Conservation (phyloP, 2,888 invertebrate genomes). For the Ormyrus pomaceus region DNA sequence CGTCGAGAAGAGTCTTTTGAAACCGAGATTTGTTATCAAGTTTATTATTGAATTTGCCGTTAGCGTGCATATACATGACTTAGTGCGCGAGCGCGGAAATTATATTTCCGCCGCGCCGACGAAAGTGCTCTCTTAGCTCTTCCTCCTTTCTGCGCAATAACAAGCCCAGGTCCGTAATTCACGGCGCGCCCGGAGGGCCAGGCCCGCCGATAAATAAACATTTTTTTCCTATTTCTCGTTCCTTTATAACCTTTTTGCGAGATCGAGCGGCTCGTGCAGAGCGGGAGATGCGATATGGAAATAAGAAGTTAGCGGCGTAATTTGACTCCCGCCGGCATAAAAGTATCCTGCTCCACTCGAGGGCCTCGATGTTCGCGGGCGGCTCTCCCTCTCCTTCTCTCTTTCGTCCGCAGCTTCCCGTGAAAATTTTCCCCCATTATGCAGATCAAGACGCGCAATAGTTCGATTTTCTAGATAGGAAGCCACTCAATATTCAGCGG, state of each 20-base stretch:
- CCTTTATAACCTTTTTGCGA: not conserved
- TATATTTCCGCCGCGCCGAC: no score
- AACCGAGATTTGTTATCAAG: slow-evolving; percentile 5
- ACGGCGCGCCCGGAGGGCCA: not conserved
- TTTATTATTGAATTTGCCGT: slow-evolving; percentile 10
- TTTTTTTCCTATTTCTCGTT: not conserved
- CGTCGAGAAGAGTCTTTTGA: not conserved
- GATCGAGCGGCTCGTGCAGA: not conserved
- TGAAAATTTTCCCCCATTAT: slow-evolving; percentile 43
- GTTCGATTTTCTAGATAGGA: slow-evolving; percentile 31
- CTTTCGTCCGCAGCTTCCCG: not conserved
- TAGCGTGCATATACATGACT: not conserved
- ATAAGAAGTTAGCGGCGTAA: slow-evolving; percentile 29
- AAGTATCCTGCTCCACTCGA: slow-evolving; percentile 16
- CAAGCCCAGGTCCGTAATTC: no score
- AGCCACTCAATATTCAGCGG: slow-evolving; percentile 35
- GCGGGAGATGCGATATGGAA: slow-evolving; percentile 21
- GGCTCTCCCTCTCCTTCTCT: not conserved
- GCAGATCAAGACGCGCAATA: slow-evolving; percentile 42
- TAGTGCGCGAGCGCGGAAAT: not conserved
- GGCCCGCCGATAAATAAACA: not conserved
- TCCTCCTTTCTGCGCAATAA: not conserved
- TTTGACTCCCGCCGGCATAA: slow-evolving; percentile 12
- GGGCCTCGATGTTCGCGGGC: not conserved
- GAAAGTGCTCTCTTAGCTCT: no score